Percentiles rank a stretch among this genome's conserved stretches.
These are phyloP conservation scores for Rhinella marina DNA, from an alignment of 2,797 vertebrate genomes.

Conservation along the genomic window DNA sequence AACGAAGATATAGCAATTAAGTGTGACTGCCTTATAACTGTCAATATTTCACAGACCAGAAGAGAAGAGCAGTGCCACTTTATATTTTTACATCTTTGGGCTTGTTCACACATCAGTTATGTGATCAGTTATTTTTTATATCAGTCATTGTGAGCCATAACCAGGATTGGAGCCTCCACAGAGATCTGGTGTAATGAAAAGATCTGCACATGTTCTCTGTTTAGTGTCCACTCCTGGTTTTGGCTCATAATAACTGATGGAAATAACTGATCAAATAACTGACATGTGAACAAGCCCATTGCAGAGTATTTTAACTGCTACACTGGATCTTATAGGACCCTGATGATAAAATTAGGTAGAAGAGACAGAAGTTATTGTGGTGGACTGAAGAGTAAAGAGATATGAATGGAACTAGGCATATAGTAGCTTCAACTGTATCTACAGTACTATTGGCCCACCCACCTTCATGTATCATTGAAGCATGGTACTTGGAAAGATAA, in stretches of 20 bases:
- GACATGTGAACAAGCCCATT: too few species aligned
- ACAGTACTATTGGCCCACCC: not conserved
- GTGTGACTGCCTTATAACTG: too few species aligned
- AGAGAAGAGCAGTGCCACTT: not conserved
- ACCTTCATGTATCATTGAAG: not conserved
- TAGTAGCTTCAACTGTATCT: not conserved
- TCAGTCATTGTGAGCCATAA: too few species aligned
- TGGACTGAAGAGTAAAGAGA: not conserved
- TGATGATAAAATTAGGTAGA: not conserved
- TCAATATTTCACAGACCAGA: not conserved
- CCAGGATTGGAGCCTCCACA: too few species aligned
- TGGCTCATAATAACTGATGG: too few species aligned
- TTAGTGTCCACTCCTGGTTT: too few species aligned
- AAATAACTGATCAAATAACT: too few species aligned
- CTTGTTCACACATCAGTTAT: too few species aligned
- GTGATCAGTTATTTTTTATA: too few species aligned
- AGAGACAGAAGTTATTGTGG: not conserved
- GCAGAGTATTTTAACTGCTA: not conserved
- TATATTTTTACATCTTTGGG: not conserved
- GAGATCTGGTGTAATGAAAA: too few species aligned
- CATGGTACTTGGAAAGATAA: not conserved
- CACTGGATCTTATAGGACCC: not conserved
- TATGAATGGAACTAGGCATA: not conserved
- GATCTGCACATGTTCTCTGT: too few species aligned
- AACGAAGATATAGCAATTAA: too few species aligned